phyloP scores from a whole-genome alignment of 2,888 invertebrate genomes.

The Cryptus viduatorius region DNA sequence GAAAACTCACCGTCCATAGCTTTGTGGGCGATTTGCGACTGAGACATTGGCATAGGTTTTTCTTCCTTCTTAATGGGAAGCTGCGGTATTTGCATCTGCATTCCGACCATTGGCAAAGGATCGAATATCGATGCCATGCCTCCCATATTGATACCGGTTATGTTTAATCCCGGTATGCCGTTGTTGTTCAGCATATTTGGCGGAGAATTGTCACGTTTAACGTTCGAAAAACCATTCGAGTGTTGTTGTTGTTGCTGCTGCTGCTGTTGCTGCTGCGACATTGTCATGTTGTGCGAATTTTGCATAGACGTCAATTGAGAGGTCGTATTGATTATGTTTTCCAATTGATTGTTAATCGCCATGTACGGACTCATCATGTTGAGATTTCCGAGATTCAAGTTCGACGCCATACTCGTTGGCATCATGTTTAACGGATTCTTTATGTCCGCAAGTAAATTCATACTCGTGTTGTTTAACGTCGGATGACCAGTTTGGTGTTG shows the following conservation, averaged over 20 bases:
- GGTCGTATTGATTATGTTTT: constrained; percentile 79
- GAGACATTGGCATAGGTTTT: constrained; percentile 88
- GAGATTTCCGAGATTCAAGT: constrained; percentile 79
- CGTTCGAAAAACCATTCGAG: constrained; percentile 85
- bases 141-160: constrained; percentile 85
- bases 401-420: constrained; percentile 78
- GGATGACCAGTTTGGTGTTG: constrained; percentile 65
- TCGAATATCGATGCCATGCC: constrained; percentile 89
- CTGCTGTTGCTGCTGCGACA: constrained; percentile 77
- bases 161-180: constrained; percentile 84
- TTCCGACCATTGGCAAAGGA: constrained; percentile 85
- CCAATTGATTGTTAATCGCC: constrained; percentile 81
- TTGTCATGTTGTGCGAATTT: constrained; percentile 80
- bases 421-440: constrained; percentile 80
- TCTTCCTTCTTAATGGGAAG: constrained; percentile 87
- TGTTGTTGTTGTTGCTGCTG: constrained; percentile 74
- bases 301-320: constrained; percentile 78
- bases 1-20: constrained; percentile 82
- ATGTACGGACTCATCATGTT: constrained; percentile 80
- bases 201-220: constrained; percentile 85
- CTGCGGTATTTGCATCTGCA: constrained; percentile 84
- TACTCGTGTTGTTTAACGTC: constrained; percentile 76
- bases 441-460: constrained; percentile 80
- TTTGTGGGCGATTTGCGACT: constrained; percentile 85
- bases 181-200: constrained; percentile 85